Conservation (phyloP, 2,797 vertebrate species). For the Diplodus sargus region DNA sequence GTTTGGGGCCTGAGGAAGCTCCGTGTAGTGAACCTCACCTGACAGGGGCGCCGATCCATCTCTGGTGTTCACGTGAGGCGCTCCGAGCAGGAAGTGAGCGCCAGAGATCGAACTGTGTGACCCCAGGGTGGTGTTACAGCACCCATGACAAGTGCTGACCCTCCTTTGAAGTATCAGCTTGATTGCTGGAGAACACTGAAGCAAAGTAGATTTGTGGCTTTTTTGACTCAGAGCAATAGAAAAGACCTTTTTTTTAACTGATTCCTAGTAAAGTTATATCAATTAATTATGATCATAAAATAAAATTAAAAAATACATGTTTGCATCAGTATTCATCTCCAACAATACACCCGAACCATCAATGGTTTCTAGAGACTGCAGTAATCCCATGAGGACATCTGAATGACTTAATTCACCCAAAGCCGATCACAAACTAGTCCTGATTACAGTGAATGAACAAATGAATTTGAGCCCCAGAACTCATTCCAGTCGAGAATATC, state of each 20-base stretch:
- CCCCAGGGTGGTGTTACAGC: conserved; percentile 14
- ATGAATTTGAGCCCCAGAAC: not conserved
- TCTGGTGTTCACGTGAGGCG: not conserved
- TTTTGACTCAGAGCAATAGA: not conserved
- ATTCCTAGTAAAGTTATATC: not conserved
- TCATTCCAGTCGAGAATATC: not conserved
- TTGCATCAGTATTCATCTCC: not conserved
- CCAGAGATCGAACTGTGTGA: not conserved
- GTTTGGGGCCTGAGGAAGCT: conserved; percentile 44
- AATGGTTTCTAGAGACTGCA: not conserved
- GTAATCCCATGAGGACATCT: not conserved
- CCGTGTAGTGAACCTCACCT: conserved; percentile 10
- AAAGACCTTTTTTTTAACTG: not conserved
- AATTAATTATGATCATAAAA: not conserved
- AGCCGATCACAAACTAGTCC: no score
- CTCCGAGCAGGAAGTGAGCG: conserved; percentile 23
- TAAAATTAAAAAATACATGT: not conserved
- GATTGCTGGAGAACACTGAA: not conserved
- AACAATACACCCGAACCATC: not conserved
- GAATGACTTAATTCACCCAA: no score
- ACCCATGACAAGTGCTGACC: not conserved
- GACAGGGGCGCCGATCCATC: conserved; percentile 1
- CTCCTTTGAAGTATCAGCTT: not conserved
- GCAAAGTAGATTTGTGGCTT: not conserved
- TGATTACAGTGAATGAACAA: no score